Evolutionary conservation across 2,888 invertebrate species (phyloP), one percentile per base, ranked within the genome.

Genomic region (Isoperla grammatica): DNA sequence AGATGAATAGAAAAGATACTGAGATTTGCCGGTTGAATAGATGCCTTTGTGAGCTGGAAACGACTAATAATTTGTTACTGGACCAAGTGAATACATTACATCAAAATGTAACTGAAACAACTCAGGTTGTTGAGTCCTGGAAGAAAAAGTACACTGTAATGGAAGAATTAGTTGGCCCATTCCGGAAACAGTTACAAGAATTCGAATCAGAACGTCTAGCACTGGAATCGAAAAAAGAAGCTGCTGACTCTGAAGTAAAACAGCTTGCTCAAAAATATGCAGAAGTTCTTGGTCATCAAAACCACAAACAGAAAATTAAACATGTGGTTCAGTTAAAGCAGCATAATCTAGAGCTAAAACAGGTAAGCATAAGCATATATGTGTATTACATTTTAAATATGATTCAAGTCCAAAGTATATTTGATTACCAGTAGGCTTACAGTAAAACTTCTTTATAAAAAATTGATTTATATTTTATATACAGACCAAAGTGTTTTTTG

Each of bases 291-390:
- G 83, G 83, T 0, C 83, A 85, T 67, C 82, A 83, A 65, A 86
- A 85, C 70, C 79, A 81, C 64, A 82, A 79, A 65, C 84, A 85
- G 69, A 84, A 82, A 70, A 81, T 84, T 53, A 81, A 81, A 60
- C 81, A 84, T 67, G 67, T 79, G 19, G 68, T 70, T 1, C 76
- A 77, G 62, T 65, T 80, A 19, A 79, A 79, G 68, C 71, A 71
- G 17, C 77, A 76, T 66, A 76, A 76, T 63, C 68, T 70, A 45
- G 74, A 74, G 63, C 67, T 79, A 42, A 70, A 72, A 65, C 75
- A 78, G 75, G 79, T 79, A 71, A 29, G 29, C 29, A 6, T 8
- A 29, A 6, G 29, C 29, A n/a, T n/a, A n/a, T n/a, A n/a, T n/a
- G n/a, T n/a, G n/a, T n/a, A n/a, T n/a, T n/a, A n/a, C n/a, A n/a